Conservation (phyloP, 2,888 invertebrate species). For the Hylaea fasciaria region DNA sequence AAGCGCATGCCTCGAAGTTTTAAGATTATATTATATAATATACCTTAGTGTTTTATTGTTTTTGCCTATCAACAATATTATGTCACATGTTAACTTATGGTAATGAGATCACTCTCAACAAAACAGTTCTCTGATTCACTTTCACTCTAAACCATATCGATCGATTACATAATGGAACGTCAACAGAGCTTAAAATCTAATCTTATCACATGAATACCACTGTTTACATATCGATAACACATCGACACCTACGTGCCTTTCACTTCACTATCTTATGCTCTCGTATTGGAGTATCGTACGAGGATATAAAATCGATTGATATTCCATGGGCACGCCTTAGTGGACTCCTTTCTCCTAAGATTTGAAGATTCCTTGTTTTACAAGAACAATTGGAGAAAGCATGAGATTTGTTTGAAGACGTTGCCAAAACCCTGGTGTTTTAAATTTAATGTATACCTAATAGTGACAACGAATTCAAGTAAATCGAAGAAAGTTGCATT, state of each 20-base stretch:
- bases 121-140: not conserved
- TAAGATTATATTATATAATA: too few species aligned
- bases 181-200: slow-evolving; percentile 15
- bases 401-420: slow-evolving; percentile 12
- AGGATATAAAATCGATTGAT: slow-evolving; percentile 72
- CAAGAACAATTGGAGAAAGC: slow-evolving; percentile 38
- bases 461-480: too few species aligned
- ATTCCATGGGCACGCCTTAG: slow-evolving; percentile 60
- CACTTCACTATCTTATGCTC: slow-evolving; percentile 45
- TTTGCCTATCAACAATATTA: too few species aligned
- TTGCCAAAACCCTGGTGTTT: slow-evolving; percentile 10
- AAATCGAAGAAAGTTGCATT: too few species aligned
- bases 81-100: too few species aligned
- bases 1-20: too few species aligned
- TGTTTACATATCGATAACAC: slow-evolving; percentile 27
- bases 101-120: not conserved
- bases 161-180: slow-evolving; percentile 15
- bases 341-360: slow-evolving; percentile 74
- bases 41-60: too few species aligned
- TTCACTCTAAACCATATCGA: slow-evolving; percentile 12
- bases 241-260: slow-evolving; percentile 3
- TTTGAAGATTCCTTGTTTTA: slow-evolving; percentile 51
- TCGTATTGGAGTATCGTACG: slow-evolving; percentile 47
- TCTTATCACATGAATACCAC: slow-evolving; percentile 14
- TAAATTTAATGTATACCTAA: not conserved